Base-by-base conservation (phyloP, 2,888 invertebrate genomes). In the Eulithis prunata region DNA sequence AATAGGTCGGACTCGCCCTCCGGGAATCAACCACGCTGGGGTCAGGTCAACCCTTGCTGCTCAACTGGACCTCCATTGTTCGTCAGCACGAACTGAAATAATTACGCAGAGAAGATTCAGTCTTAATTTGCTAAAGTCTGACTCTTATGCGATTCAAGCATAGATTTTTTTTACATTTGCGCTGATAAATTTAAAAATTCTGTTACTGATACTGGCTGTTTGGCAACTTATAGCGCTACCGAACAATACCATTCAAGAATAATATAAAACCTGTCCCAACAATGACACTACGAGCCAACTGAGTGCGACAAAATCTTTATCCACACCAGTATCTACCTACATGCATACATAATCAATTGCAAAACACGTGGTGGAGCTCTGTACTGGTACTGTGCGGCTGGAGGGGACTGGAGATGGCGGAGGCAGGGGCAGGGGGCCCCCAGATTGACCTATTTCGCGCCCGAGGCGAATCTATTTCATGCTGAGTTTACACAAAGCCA, bases 361-460 rank as follows among this genome's bases (percentile, higher is more conserved):
- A 38, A 62, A 62, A 58, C 58, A 66, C 58, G 58, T 64, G 55
- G 56, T 43, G 58, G 41, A 54, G 49, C 58, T 14, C 47, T 47
- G 41, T 32, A 32, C 46, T 2, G 12, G 41, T 32, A 32, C 46
- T 2, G 12, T 43, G 36, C 52, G 49, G 47, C 55, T 4, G 55
- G 58, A 4, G 56, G 46, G 61, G 53, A 47, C 6, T 14, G 49
- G 49, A 11, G 49, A 13, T 21, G 47, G 45, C 45, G 21, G 55
- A 3, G 59, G 47, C 45, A 45, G 52, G 62, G n/a, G 53, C 5
- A 41, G 28, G 57, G 62, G 64, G 67, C 38, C 67, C 63, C 64
- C 61, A 64, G 53, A 57, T 36, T 68, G 67, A 68, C 67, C 67
- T 68, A 68, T 57, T 68, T 68, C 12, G 57, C 60, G 63, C 67